Percentiles rank a stretch among this genome's conserved stretches.
Conservation (phyloP, 2,113 vertebrate species). For the Bettongia penicillata region DNA sequence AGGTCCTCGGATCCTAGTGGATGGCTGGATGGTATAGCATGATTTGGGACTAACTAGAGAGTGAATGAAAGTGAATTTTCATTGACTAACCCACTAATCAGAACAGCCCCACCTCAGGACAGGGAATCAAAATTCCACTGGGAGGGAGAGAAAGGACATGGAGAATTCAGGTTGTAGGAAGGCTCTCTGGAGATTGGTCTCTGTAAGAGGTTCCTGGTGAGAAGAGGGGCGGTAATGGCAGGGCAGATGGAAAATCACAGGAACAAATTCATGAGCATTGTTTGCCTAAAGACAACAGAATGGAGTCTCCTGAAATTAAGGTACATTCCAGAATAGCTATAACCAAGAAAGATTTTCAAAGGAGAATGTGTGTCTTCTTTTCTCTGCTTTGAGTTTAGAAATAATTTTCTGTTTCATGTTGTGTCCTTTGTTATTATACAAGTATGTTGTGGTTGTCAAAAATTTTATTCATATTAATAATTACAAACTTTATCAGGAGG, state of each 20-base stretch:
- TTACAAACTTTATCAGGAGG: slow-evolving; percentile 58
- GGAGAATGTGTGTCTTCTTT: slow-evolving; percentile 6
- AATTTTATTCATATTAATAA: slow-evolving; percentile 29
- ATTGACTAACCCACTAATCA: background rate
- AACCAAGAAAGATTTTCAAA: background rate
- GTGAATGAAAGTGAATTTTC: background rate
- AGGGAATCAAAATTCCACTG: background rate
- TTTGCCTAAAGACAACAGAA: background rate
- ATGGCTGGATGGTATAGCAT: background rate
- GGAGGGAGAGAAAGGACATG: background rate
- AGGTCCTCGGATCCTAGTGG: background rate
- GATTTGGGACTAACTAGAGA: background rate
- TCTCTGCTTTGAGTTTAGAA: slow-evolving; percentile 20
- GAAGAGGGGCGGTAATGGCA: background rate
- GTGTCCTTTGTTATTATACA: background rate
- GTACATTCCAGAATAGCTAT: background rate
- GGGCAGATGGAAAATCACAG: background rate
- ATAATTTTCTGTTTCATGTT: background rate
- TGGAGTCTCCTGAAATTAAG: background rate
- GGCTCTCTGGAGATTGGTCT: background rate
- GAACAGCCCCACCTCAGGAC: background rate
- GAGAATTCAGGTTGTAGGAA: background rate
- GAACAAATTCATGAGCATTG: background rate
- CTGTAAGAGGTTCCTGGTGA: background rate
- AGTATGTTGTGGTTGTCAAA: background rate